Evolutionary conservation across 2,113 vertebrate species (phyloP), one percentile per base, ranked within the genome.

Genomic region (Planiliza haematocheilus): DNA sequence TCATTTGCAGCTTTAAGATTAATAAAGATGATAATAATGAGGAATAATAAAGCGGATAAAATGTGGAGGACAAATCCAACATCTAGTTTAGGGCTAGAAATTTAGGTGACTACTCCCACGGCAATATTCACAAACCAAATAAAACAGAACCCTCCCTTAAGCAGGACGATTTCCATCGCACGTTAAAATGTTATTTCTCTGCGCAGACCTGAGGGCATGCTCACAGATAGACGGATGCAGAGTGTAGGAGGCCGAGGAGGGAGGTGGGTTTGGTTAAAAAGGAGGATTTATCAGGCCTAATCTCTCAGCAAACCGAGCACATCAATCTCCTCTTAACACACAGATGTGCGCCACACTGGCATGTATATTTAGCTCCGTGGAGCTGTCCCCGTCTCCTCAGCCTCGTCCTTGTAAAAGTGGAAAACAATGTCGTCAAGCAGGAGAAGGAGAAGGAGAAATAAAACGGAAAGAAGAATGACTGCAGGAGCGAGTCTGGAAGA

Each of bases 231-330:
- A 53, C 1, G 56, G 59, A 79, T 59, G 16, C 38, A 42, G 38
- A 1, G 55, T 74, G 84, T 67, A 77, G 58, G 17, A 63, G 69
- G 63, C 60, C 38, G 51, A 63, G 52, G 65, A 43, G 41, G 74
- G 55, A 58, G 48, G 74, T 4, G 75, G 63, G 50, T 75, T 82
- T 56, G 62, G 57, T 24, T 81, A 58, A 73, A 83, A 80, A 74
- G 68, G 55, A 78, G 82, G 90, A 90, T 92, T 90, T 81, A 88
- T 91, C 79, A 76, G 42, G 37, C 74, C 77, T 93, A 88, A 92
- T 91, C 91, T 91, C 84, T 76, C 59, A 2, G 75, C 82, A 89
- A 87, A 83, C 74, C 81, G 60, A 75, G 64, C 84, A 83, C 77
- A 90, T 90, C 83, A 89, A 86, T 86, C 86, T 76, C 57, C 68